These are phyloP conservation scores for Cetonia aurata DNA, from an alignment of 2,888 invertebrate genomes.

Conservation along the genomic window DNA sequence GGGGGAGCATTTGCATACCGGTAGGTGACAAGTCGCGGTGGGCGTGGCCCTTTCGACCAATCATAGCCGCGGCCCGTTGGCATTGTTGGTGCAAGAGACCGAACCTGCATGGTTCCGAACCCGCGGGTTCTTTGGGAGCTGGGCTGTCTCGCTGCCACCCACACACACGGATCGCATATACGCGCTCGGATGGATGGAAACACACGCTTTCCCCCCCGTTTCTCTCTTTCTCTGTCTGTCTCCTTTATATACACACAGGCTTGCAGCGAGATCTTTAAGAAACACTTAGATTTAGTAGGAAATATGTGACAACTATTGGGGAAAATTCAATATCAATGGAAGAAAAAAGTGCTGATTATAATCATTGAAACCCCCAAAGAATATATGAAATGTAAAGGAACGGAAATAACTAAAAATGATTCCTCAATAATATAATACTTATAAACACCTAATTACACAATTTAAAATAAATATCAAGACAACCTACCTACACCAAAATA, in stretches of 20 bases:
- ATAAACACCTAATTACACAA: too few relatives aligned
- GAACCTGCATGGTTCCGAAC: constrained; percentile 65
- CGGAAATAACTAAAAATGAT: too few relatives aligned
- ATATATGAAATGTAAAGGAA: too few relatives aligned
- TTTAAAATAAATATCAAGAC: too few relatives aligned
- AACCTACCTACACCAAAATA: too few relatives aligned
- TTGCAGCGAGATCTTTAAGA: constrained; percentile 18
- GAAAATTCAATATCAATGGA: too few relatives aligned
- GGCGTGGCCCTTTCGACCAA: constrained; percentile 64
- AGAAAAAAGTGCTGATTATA: too few relatives aligned
- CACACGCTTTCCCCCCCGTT: constrained; percentile 38
- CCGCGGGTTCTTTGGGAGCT: constrained; percentile 56
- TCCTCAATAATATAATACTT: too few relatives aligned
- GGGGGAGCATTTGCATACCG: constrained; percentile 68
- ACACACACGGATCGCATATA: constrained; percentile 52
- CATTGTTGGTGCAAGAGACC: constrained; percentile 62
- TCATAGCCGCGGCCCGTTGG: constrained; percentile 59
- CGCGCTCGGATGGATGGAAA: constrained; percentile 44
- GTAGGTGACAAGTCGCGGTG: constrained; percentile 68
- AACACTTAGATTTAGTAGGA: constrained; percentile 31
- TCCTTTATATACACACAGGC: neutral
- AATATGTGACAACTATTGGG: neutral
- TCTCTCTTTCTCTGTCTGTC: constrained; percentile 15
- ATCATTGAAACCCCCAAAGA: too few relatives aligned
- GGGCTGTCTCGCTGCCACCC: constrained; percentile 55